phyloP scores from a whole-genome alignment of 2,113 vertebrate genomes.

The Macquaria ambigua region DNA sequence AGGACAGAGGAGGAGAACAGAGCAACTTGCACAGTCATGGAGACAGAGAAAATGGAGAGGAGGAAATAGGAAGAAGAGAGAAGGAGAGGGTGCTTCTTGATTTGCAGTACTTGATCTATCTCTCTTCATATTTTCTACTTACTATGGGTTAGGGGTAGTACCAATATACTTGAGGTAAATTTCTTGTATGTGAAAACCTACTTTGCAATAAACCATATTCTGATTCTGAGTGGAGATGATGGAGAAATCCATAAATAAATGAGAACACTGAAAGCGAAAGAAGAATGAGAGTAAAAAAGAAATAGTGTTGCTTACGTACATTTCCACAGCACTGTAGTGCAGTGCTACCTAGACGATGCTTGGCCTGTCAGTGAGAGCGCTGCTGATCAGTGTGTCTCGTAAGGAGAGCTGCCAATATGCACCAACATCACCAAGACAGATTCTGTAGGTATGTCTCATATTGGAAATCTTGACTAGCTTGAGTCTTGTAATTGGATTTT shows the following conservation, averaged over 20 bases:
- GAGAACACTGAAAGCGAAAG: background rate
- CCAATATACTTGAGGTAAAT: too few relatives aligned
- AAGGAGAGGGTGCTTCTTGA: too few relatives aligned
- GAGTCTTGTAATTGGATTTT: background rate
- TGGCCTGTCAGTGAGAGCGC: constrained; percentile 1
- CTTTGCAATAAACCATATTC: too few relatives aligned
- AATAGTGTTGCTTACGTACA: background rate
- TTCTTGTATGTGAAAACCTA: too few relatives aligned
- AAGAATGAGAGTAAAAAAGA: too few relatives aligned
- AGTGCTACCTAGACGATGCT: background rate
- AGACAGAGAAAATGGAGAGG: background rate
- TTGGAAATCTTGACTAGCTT: background rate
- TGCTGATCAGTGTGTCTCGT: background rate
- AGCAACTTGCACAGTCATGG: background rate
- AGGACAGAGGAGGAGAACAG: background rate
- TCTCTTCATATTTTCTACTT: too few relatives aligned
- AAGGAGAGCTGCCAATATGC: background rate
- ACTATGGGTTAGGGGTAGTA: too few relatives aligned
- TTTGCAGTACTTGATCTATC: too few relatives aligned
- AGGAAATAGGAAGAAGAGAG: background rate
- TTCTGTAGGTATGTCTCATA: too few relatives aligned
- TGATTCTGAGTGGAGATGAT: too few relatives aligned
- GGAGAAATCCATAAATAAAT: too few relatives aligned
- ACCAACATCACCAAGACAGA: background rate
- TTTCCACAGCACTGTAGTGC: background rate